phyloP scores from a whole-genome alignment of 35 echinoderm and acorn worm genomes.

The Hemicentrotus pulcherrimus region DNA sequence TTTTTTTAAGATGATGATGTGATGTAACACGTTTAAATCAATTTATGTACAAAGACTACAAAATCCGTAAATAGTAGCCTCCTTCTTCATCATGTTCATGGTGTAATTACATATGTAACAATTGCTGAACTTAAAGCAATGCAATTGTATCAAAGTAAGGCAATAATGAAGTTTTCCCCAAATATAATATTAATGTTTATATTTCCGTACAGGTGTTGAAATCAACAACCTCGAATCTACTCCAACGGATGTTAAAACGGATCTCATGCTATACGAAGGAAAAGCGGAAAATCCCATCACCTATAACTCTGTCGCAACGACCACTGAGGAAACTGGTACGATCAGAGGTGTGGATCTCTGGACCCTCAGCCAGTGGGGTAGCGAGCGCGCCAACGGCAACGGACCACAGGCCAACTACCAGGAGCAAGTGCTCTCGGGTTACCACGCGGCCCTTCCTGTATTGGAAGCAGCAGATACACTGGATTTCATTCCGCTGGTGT shows the following conservation, averaged over 20 bases:
- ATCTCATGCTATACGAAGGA: constrained; percentile 57
- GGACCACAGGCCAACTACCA: constrained; percentile 59
- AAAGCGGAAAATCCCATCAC: constrained; percentile 54
- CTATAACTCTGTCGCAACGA: constrained; percentile 52
- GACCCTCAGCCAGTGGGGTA: constrained; percentile 68
- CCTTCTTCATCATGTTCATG: neutral
- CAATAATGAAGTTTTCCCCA: neutral
- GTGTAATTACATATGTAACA: neutral
- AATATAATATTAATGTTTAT: neutral
- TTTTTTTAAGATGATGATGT: no score
- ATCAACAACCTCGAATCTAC: neutral
- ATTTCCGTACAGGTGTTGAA: neutral
- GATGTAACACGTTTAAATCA: neutral
- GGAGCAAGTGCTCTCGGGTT: constrained; percentile 64
- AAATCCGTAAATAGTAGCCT: no score
- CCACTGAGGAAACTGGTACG: constrained; percentile 57
- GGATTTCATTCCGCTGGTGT: constrained; percentile 47
- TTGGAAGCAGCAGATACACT: constrained; percentile 56
- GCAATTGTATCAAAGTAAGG: no score
- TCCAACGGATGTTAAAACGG: neutral
- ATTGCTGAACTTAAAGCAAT: no score
- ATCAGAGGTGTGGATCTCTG: constrained; percentile 63
- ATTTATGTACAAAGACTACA: neutral
- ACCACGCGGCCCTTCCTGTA: constrained; percentile 60
- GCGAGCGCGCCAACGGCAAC: constrained; percentile 66